Conservation (phyloP, 2,113 vertebrate species). For the Piprites chloris region DNA sequence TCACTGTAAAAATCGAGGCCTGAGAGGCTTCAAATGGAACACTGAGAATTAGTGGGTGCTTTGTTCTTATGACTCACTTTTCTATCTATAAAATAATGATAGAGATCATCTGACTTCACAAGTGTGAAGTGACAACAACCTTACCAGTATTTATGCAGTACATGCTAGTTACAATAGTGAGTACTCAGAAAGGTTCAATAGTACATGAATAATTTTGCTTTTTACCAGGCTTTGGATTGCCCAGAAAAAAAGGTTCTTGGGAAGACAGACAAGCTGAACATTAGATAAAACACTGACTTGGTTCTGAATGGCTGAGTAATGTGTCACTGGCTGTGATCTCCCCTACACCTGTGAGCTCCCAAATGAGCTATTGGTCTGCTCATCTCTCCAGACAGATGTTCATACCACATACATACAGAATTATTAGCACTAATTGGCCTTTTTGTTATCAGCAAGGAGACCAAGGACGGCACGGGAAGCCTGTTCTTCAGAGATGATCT, state of each 20-base stretch:
- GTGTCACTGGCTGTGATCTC: not conserved
- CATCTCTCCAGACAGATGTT: not conserved
- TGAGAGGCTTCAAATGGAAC: not conserved
- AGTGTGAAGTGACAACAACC: not conserved
- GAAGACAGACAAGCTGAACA: not conserved
- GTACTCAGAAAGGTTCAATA: not conserved
- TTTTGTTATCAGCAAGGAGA: not conserved
- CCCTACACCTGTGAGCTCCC: not conserved
- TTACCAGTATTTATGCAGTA: not conserved
- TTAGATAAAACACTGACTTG: not conserved
- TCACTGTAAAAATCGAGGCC: not conserved
- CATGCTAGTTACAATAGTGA: not conserved
- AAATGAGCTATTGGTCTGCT: not conserved
- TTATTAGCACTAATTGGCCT: not conserved
- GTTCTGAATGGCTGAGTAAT: not conserved
- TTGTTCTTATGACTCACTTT: not conserved
- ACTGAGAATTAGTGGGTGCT: not conserved
- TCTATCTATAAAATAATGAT: not conserved
- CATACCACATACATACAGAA: not conserved
- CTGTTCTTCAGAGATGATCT: not conserved
- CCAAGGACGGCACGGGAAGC: not conserved
- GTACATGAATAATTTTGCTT: not conserved
- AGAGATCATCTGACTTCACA: not conserved
- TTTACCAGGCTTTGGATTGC: not conserved
- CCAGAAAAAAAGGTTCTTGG: not conserved